Evolutionary conservation across 1,140 invertebrate species (phyloP).

Genomic region (Dinoponera quadriceps): DNA sequence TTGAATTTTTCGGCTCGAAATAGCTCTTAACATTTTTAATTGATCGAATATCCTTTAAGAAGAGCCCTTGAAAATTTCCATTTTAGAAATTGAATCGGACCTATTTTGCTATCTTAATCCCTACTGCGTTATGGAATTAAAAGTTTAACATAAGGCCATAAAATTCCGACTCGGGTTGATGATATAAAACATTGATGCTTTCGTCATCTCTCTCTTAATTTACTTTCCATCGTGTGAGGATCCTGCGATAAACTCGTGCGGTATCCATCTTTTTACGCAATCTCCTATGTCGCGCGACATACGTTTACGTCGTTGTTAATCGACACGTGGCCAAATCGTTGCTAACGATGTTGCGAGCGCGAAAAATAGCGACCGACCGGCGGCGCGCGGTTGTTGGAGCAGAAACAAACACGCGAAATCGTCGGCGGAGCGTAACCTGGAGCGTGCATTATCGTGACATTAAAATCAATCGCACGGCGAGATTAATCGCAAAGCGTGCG

Average conservation of each 20-base stretch:
- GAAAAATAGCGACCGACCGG: constrained; percentile 13
- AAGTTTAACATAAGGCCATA: no score
- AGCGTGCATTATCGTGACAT: constrained; percentile 54
- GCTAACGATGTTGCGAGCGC: constrained; percentile 9
- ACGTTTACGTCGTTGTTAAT: constrained; percentile 49
- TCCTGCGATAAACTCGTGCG: neutral
- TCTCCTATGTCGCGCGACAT: constrained; percentile 3
- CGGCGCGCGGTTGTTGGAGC: constrained; percentile 24
- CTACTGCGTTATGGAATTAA: no score
- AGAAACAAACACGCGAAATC: constrained; percentile 57
- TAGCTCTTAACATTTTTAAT: no score
- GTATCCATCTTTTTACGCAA: constrained; percentile 4
- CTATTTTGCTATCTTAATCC: no score
- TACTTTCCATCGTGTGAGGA: no score
- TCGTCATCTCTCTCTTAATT: neutral
- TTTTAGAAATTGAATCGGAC: no score
- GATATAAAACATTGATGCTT: neutral
- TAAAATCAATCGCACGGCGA: constrained; percentile 56
- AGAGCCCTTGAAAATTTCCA: no score
- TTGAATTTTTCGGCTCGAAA: no score
- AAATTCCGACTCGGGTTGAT: no score
- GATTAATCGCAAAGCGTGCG: constrained; percentile 56
- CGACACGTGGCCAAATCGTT: constrained; percentile 31
- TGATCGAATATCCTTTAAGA: no score
- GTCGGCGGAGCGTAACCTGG: constrained; percentile 40